A percentile compares a stretch with the other conserved stretches of the same genome.
Conservation (phyloP, 2,797 vertebrate species). For the Prionace glauca region DNA sequence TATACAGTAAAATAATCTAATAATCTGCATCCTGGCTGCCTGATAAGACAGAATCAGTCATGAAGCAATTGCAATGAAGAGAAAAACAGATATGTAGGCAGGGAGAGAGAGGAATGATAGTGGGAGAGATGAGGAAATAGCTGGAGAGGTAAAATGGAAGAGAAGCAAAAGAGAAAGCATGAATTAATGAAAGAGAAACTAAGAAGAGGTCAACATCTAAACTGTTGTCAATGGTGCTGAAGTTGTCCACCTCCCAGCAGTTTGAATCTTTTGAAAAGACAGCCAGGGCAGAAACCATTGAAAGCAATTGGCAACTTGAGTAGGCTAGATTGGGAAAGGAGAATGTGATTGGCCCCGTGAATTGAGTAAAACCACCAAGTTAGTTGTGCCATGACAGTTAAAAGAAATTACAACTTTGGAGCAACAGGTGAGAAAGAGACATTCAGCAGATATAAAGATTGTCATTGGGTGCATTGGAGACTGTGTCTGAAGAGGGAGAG, state of each 20-base stretch:
- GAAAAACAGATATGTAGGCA: neutral
- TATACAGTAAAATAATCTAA: neutral
- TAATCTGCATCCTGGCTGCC: neutral
- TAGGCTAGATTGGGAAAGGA: neutral
- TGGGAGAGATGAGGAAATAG: neutral
- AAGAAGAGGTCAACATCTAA: neutral
- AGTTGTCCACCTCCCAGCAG: no score
- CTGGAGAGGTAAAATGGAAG: neutral
- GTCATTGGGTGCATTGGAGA: neutral
- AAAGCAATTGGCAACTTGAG: neutral
- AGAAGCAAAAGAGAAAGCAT: neutral
- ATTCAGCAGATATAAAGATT: neutral
- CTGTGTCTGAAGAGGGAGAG: neutral
- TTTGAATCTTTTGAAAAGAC: neutral
- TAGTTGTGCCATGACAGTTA: neutral
- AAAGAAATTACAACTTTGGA: neutral
- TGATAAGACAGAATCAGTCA: neutral
- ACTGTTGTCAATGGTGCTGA: neutral
- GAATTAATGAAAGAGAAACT: neutral
- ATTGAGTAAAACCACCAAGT: neutral
- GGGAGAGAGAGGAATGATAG: neutral
- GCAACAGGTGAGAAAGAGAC: neutral
- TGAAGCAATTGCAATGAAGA: neutral
- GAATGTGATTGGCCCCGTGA: neutral
- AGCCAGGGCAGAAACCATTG: neutral